These are phyloP conservation scores for Drosophila meridiana DNA, from an alignment of 2,888 invertebrate species.

Conservation along the genomic window DNA sequence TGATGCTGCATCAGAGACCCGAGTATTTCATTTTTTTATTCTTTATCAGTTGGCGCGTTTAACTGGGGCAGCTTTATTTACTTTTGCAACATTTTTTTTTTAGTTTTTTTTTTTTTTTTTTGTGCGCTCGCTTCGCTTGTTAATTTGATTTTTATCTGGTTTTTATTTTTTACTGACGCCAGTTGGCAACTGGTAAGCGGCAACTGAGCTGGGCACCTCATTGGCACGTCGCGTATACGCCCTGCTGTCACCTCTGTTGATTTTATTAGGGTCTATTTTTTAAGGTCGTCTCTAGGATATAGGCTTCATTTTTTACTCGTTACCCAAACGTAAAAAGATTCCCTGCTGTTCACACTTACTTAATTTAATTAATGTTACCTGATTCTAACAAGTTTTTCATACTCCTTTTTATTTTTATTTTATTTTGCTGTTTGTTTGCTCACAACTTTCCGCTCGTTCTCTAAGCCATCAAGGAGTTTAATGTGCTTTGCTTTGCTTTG, in stretches of 20 bases:
- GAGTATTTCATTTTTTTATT: slow-evolving; percentile 21
- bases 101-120: slow-evolving; percentile 8
- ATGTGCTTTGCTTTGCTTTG: slow-evolving; percentile 37
- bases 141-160: slow-evolving; percentile 78
- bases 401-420: background rate
- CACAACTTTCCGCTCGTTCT: slow-evolving; percentile 17
- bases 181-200: slow-evolving; percentile 14
- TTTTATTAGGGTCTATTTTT: slow-evolving; percentile 60
- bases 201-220: slow-evolving; percentile 32
- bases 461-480: slow-evolving; percentile 40
- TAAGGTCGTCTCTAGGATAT: slow-evolving; percentile 6
- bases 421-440: background rate
- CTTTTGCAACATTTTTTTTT: slow-evolving; percentile 47
- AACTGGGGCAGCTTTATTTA: slow-evolving; percentile 70
- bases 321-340: slow-evolving; percentile 20
- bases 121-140: slow-evolving; percentile 58
- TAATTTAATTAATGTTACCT: slow-evolving; percentile 38
- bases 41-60: slow-evolving; percentile 59
- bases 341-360: slow-evolving; percentile 28
- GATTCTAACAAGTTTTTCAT: slow-evolving; percentile 13
- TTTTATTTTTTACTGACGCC: slow-evolving; percentile 62
- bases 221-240: slow-evolving; percentile 57
- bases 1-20: slow-evolving; percentile 24
- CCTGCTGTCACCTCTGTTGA: slow-evolving; percentile 40
- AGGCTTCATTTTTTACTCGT: slow-evolving; percentile 15